These are phyloP conservation scores for Halisarca cf. caerulea DNA, from an alignment of 37 sponge, comb jelly and placozoan genomes.

Conservation along the genomic window DNA sequence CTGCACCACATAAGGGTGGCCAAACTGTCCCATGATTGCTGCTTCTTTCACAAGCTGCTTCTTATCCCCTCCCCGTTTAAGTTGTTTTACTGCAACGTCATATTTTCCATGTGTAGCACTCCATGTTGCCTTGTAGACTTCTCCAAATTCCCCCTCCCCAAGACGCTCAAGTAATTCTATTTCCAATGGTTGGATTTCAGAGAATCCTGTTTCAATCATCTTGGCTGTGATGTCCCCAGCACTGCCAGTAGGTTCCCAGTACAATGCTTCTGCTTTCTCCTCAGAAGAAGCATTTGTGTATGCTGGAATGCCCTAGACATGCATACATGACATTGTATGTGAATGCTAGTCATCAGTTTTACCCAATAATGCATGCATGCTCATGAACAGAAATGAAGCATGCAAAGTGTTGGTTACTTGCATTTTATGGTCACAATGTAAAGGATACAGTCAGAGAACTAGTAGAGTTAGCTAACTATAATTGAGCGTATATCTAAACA, in stretches of 20 bases:
- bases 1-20: conserved; percentile 7
- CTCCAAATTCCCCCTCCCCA: conserved; percentile 11
- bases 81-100: background rate
- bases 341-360: no score
- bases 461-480: no score
- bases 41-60: background rate
- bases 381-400: no score
- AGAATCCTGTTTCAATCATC: background rate
- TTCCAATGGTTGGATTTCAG: background rate
- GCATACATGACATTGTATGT: no score
- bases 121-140: background rate
- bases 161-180: background rate
- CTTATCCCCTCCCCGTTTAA: background rate
- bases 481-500: no score
- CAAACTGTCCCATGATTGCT: conserved; percentile 14
- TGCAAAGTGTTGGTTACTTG: no score
- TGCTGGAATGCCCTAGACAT: no score
- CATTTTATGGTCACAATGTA: no score
- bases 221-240: background rate
- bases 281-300: no score
- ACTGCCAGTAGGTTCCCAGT: background rate
- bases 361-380: no score
- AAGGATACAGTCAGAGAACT: no score
- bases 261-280: background rate
- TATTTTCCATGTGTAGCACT: background rate